Percentiles rank a stretch among this genome's conserved stretches.
phyloP scores from a whole-genome alignment of 2,113 vertebrate species.

The Camelus dromedarius region DNA sequence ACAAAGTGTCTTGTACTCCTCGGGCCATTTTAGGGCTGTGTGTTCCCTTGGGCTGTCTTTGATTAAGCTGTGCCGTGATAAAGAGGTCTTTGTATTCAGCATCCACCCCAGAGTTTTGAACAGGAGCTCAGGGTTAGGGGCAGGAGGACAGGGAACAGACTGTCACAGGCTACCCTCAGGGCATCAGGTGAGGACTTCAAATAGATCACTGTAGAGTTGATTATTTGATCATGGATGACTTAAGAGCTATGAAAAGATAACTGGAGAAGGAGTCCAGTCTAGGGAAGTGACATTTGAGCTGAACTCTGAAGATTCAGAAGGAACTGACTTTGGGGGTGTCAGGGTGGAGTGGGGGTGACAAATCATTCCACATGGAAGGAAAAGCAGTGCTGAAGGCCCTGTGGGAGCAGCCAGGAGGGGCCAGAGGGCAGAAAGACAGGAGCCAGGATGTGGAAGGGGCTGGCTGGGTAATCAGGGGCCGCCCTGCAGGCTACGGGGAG shows the following conservation, averaged over 20 bases:
- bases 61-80: not conserved
- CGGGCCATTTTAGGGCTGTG: not conserved
- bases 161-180: fast-evolving
- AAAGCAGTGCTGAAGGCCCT: not conserved
- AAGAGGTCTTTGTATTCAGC: not conserved
- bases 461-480: not conserved
- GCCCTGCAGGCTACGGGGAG: fast-evolving
- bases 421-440: not conserved
- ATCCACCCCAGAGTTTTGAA: not conserved
- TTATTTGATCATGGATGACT: not conserved
- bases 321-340: not conserved
- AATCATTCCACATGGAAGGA: not conserved
- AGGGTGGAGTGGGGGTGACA: not conserved
- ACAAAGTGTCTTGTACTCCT: fast-evolving
- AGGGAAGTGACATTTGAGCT: not conserved
- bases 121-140: not conserved
- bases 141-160: not conserved
- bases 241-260: not conserved
- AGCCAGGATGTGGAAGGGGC: not conserved
- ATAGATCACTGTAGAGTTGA: not conserved
- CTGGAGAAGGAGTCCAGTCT: not conserved
- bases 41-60: not conserved
- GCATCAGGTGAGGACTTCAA: not conserved
- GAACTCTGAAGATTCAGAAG: not conserved
- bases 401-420: not conserved